Evolutionary conservation across 2,888 invertebrate genomes (phyloP).

Genomic region (Mayetiola destructor): DNA sequence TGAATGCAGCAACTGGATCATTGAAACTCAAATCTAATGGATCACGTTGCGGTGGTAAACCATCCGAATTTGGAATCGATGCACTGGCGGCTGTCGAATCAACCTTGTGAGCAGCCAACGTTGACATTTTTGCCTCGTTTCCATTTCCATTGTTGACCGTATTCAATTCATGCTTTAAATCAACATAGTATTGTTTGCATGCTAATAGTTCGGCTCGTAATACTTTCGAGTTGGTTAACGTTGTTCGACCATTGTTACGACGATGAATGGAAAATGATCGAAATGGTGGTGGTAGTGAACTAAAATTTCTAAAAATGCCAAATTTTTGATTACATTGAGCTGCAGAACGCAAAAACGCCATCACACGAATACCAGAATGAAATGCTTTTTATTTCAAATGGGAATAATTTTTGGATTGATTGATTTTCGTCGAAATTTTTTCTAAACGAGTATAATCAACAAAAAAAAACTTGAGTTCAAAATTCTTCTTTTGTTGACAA

Average conservation of each 20-base stretch:
- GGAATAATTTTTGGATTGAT: not conserved
- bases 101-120: slow-evolving; percentile 10
- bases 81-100: slow-evolving; percentile 14
- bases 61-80: not conserved
- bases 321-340: slow-evolving; percentile 22
- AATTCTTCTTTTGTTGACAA: too few relatives aligned
- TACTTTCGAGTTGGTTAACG: not conserved
- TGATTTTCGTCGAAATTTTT: too few relatives aligned
- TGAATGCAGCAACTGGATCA: slow-evolving; percentile 81
- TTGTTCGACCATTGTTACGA: not conserved
- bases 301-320: slow-evolving; percentile 16
- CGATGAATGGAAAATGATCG: not conserved
- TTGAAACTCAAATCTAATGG: slow-evolving; percentile 73
- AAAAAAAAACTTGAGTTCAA: too few relatives aligned
- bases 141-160: slow-evolving; percentile 12
- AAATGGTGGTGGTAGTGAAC: not conserved
- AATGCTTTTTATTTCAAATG: not conserved
- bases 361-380: slow-evolving; percentile 23
- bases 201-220: not conserved
- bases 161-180: slow-evolving; percentile 13
- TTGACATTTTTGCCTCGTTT: not conserved
- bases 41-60: slow-evolving; percentile 37
- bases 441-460: too few relatives aligned
- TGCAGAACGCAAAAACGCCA: slow-evolving; percentile 35
- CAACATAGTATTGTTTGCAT: slow-evolving; percentile 11